These are phyloP conservation scores for Plectus sambesii DNA, from an alignment of 1,140 invertebrate genomes.

Conservation along the genomic window DNA sequence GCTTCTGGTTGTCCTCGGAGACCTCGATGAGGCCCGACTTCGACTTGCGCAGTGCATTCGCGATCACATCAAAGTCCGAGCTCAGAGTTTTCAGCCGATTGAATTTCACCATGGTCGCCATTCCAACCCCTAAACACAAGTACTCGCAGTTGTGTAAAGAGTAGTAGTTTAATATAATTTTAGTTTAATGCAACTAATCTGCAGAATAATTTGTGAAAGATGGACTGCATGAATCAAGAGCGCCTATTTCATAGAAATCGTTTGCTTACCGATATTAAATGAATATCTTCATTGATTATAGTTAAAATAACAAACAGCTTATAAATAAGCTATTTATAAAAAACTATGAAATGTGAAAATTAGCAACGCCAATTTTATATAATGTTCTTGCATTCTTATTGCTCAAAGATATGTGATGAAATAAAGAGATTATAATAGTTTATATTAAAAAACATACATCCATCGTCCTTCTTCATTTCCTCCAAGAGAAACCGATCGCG, in stretches of 20 bases:
- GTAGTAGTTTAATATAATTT: no score
- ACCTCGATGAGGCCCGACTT: constrained; percentile 62
- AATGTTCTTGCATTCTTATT: no score
- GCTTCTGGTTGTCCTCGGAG: constrained; percentile 67
- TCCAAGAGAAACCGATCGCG: constrained; percentile 77
- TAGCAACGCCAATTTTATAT: no score
- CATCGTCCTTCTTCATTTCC: constrained; percentile 69
- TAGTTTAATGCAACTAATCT: no score
- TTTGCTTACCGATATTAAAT: no score
- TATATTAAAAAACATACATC: constrained; percentile 59
- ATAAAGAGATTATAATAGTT: constrained; percentile 1
- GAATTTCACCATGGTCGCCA: constrained; percentile 72
- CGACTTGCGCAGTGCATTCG: constrained; percentile 63
- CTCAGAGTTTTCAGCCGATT: constrained; percentile 67
- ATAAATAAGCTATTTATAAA: no score
- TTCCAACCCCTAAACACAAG: constrained; percentile 56
- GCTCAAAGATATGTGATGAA: constrained; percentile 3
- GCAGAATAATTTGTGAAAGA: no score
- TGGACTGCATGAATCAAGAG: no score
- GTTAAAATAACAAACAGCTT: no score
- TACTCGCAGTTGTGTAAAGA: no score
- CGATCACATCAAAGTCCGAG: constrained; percentile 60
- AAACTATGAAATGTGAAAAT: constrained; percentile 12
- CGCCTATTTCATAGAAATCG: no score
- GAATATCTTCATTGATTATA: no score